A percentile compares a stretch with the other conserved stretches of the same genome.
These are phyloP conservation scores for Pao palembangensis DNA, from an alignment of 2,113 vertebrate genomes.

Conservation along the genomic window DNA sequence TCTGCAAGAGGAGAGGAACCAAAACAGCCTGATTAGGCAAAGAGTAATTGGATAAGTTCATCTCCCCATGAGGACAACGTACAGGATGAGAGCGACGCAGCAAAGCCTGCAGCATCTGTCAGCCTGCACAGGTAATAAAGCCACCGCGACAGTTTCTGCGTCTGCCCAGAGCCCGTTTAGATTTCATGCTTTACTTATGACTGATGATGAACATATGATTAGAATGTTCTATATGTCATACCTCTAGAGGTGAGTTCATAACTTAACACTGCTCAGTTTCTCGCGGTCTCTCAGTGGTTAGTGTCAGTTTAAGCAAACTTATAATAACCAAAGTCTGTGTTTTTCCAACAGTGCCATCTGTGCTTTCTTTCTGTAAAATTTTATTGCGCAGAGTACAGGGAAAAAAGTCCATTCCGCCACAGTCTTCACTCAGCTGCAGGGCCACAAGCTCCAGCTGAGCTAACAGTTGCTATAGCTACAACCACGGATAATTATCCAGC, in stretches of 20 bases:
- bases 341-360: too few species aligned
- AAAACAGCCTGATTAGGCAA: slow-evolving; percentile 99
- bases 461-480: neutral
- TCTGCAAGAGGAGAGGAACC: slow-evolving; percentile 99
- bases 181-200: slow-evolving; percentile 1
- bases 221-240: too few species aligned
- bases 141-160: slow-evolving; percentile 68
- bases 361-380: too few species aligned
- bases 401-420: too few species aligned
- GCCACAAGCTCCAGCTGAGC: neutral
- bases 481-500: neutral
- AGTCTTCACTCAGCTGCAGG: neutral
- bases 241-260: too few species aligned
- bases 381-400: too few species aligned
- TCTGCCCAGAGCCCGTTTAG: slow-evolving; percentile 25
- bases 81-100: slow-evolving; percentile 94
- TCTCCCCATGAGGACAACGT: slow-evolving; percentile 96
- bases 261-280: too few species aligned
- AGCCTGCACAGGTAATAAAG: slow-evolving; percentile 85
- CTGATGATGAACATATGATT: neutral
- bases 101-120: slow-evolving; percentile 90
- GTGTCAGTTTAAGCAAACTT: too few species aligned
- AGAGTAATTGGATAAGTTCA: slow-evolving; percentile 99
- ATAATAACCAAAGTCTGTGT: too few species aligned
- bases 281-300: too few species aligned